phyloP scores from a whole-genome alignment of 2,888 invertebrate species.

The Nemotelus pantherinus region DNA sequence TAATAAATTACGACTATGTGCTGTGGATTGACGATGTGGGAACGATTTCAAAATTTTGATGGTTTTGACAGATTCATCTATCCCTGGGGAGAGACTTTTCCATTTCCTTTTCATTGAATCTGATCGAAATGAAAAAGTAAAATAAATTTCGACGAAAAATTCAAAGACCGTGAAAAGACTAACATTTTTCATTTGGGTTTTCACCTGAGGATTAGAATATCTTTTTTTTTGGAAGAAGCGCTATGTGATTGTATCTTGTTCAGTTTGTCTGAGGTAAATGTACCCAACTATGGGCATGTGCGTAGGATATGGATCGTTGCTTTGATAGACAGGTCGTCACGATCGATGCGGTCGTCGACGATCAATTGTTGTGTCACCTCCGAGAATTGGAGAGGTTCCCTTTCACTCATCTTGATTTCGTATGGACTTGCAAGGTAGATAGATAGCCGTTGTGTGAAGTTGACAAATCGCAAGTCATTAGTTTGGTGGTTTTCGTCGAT shows the following conservation, averaged over 20 bases:
- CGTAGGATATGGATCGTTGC: slow-evolving; percentile 8
- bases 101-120: background rate
- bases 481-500: background rate
- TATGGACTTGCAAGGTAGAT: background rate
- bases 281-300: background rate
- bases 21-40: background rate
- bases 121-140: too few relatives aligned
- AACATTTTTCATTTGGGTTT: slow-evolving; percentile 7
- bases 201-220: slow-evolving; percentile 26
- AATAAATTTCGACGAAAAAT: background rate
- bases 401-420: background rate
- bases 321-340: slow-evolving; percentile 17
- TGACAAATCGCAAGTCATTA: slow-evolving; percentile 22
- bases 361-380: slow-evolving; percentile 2
- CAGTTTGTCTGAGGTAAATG: background rate
- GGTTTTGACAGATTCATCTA: background rate
- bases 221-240: background rate
- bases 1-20: background rate
- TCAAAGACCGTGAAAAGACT: background rate
- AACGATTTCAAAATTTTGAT: background rate
- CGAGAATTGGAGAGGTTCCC: slow-evolving; percentile 17
- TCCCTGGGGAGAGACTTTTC: slow-evolving; percentile 19
- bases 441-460: background rate
- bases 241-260: too few relatives aligned
- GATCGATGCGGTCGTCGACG: background rate